Base-by-base conservation (phyloP, 2,797 vertebrate genomes). In the Phoeniculus purpureus region DNA sequence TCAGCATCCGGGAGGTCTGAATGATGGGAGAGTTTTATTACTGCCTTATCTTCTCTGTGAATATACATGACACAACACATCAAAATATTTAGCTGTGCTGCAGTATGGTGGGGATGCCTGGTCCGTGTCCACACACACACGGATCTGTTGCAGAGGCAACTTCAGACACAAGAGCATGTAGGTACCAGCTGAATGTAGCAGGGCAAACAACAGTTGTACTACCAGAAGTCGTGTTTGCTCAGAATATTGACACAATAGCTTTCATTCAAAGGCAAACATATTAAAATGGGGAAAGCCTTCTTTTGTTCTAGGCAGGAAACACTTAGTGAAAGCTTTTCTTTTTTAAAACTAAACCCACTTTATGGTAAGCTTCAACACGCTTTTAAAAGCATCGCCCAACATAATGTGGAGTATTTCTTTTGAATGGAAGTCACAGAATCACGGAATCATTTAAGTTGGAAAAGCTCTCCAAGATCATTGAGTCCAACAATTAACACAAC, bases 11-110 rank as follows among this genome's bases (percentile, higher is more conserved):
- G 45, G 70, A 83, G 31, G 65, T 18, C 15, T 40, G 17, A 64
- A 47, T 50, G 61, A 15, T 87, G 61, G 54, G 79, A 76, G 16
- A 5, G 29, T 18, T 48, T 52, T 85, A 78, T 73, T 70, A 47
- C 76, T 56, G 52, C 76, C 40, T 74, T 73, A 66, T 62, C n/a
- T 67, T 10, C 25, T 27, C 47, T 61, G 52, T 5, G 43, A 75
- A 58, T 79, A 8, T 2, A 7, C 0, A 15, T 91, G 83, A 90
- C 0, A 74, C 80, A 93, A 93, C 45, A 86, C 56, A 79, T 48
- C 82, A 90, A 37, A 94, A 92, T 27, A 88, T 45, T 85, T 67
- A 70, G 14, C 37, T 7, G 43, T 55, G 71, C 67, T 37, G 15
- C 20, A 66, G 68, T 6, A 16, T 65, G 67, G 60, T 12, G 50